Evolutionary conservation across 2,888 invertebrate genomes (phyloP), one percentile per base, ranked within the genome.

Genomic region (Stenodema calcarata): DNA sequence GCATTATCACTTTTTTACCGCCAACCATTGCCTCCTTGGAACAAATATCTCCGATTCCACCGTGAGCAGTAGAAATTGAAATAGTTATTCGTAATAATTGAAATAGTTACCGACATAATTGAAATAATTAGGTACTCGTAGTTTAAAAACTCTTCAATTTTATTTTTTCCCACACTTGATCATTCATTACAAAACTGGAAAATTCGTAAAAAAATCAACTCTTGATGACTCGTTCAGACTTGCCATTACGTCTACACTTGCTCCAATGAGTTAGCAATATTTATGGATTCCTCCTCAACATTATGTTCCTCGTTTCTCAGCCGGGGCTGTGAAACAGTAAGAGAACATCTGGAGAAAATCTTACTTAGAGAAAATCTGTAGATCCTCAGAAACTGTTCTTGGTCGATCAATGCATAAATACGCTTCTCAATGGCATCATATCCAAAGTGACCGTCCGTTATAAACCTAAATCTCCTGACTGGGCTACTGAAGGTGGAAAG

Each of bases 281-380:
- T n/a, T n/a, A n/a, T n/a, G 35, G 35, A 7, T 7, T 4, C 7
- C 4, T 7, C 35, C 35, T 35, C 2, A 35, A 35, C 35, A 35
- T 35, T n/a, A n/a, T 18, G 18, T 54, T 62, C 23, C 23, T 18
- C 12, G 62, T 23, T 62, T 62, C 18, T 23, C 88, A 93, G 94
- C 87, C 93, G 95, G 86, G 95, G 95, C 0, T 93, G 92, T 28
- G 95, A 96, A 89, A 95, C 96, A 0, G 94, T n/a, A n/a, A n/a
- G n/a, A n/a, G n/a, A n/a, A n/a, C n/a, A n/a, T n/a, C n/a, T n/a
- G n/a, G n/a, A n/a, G n/a, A n/a, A n/a, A n/a, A n/a, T n/a, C n/a
- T n/a, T 96, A 87, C 91, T 97, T n/a, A 96, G 96, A 0, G 96
- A n/a, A n/a, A 96, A 91, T 94, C 95, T 0, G 93, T 95, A 11